Evolutionary conservation across 2,113 vertebrate species (phyloP).

Genomic region (Ranitomeya imitator): DNA sequence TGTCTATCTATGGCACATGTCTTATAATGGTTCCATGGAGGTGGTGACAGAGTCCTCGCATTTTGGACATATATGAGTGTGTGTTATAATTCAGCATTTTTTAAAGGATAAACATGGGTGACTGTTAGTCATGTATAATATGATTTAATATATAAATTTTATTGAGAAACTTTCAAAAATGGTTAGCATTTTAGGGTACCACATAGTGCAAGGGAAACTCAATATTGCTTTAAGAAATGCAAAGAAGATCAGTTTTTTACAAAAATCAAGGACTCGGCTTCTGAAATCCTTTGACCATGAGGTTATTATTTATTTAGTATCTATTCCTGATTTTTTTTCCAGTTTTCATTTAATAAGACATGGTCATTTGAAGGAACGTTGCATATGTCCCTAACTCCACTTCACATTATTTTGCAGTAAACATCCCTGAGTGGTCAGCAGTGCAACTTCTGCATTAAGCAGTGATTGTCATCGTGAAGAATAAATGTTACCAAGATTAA

Average conservation of each 20-base stretch:
- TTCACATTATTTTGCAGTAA: constrained; percentile 63
- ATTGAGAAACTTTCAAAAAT: background rate
- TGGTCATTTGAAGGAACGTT: constrained; percentile 17
- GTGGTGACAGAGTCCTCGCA: background rate
- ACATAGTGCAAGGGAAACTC: constrained; percentile 10
- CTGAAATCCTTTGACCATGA: background rate
- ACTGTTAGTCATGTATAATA: background rate
- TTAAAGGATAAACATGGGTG: background rate
- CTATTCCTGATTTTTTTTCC: constrained; percentile 3
- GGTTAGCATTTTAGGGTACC: background rate
- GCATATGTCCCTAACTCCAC: constrained; percentile 18
- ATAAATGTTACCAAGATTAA: constrained; percentile 59
- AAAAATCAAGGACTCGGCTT: constrained; percentile 9
- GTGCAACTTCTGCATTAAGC: constrained; percentile 76
- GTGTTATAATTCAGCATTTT: background rate
- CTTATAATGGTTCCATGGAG: background rate
- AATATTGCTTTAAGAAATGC: background rate
- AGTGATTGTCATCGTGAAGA: constrained; percentile 82
- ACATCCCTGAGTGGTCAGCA: constrained; percentile 86
- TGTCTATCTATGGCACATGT: background rate
- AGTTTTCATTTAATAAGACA: background rate
- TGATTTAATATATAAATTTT: background rate
- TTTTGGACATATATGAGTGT: no score
- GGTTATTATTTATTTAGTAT: background rate
- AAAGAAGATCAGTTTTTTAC: background rate